Evolutionary conservation across 2,888 invertebrate genomes (phyloP).

Genomic region (Cerastoderma edule): DNA sequence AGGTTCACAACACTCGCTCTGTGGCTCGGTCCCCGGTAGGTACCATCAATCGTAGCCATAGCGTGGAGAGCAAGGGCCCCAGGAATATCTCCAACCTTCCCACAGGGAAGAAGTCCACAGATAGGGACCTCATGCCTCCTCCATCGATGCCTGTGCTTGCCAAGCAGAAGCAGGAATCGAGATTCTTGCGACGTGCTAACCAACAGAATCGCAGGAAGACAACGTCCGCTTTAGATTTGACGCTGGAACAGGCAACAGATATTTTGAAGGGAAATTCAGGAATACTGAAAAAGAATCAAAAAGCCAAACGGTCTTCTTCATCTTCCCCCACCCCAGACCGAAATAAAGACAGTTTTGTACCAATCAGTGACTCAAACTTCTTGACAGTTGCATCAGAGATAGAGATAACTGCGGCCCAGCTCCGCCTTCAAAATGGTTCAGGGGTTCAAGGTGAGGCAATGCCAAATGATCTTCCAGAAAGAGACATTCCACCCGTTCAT

Average conservation of each 20-base stretch:
- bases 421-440: conserved; percentile 53
- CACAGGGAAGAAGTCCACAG: conserved; percentile 23
- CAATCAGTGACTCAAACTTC: conserved; percentile 46
- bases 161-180: conserved; percentile 53
- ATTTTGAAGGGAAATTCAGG: conserved; percentile 78
- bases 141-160: conserved; percentile 56
- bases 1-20: too few relatives aligned
- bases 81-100: conserved; percentile 31
- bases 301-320: conserved; percentile 38
- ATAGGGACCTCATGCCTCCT: conserved; percentile 70
- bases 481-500: conserved; percentile 61
- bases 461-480: conserved; percentile 73
- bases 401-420: conserved; percentile 70
- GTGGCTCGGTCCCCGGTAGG: neutral
- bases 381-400: conserved; percentile 63
- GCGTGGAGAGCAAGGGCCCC: conserved; percentile 30
- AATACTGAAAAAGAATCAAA: conserved; percentile 57
- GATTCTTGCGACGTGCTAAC: conserved; percentile 64
- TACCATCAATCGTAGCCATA: conserved; percentile 6
- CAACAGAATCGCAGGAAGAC: conserved; percentile 63
- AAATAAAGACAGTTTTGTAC: conserved; percentile 32
- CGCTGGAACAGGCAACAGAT: conserved; percentile 76
- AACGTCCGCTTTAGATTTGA: conserved; percentile 71
- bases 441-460: conserved; percentile 64
- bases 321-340: conserved; percentile 34